Evolutionary conservation across 2,888 invertebrate genomes (phyloP), one percentile per base, ranked within the genome.

Genomic region (Plusia festucae): DNA sequence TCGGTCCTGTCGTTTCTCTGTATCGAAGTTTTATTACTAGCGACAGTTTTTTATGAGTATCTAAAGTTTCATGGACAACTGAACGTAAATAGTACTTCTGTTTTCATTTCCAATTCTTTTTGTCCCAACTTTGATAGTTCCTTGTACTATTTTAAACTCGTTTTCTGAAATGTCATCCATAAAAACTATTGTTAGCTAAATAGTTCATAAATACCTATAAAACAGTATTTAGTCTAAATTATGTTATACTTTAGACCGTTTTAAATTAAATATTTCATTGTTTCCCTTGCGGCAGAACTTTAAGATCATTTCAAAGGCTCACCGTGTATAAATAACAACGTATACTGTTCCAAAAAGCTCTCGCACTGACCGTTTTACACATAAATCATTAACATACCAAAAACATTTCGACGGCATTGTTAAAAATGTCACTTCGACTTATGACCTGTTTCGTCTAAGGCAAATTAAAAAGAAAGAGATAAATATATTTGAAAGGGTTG

Each of bases 371-470:
- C 87, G 85, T 90, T 91, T 92, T 78, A 91, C 89, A 91, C 94
- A 94, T 95, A 95, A 94, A 94, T 95, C 95, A 95, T 94, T 93
- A 91, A 87, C 91, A 94, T 93, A 94, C 92, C 92, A n/a, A 94
- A 94, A 95, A 95, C 94, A 94, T 94, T 94, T 93, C 92, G 90
- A 90, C 87, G 85, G 89, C 85, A 91, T 94, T 95, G 94, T 95
- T 94, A 90, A 93, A 93, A 94, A 93, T 94, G 94, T 95, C 95
- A 93, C 92, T 91, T 86, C 91, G 87, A 93, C 93, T 95, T 94
- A 93, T 91, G 93, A 93, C 93, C 92, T 94, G 91, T 89, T 94
- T 88, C 93, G 90, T 90, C 91, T 92, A 90, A 93, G 85, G 86
- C 85, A 91, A 92, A 93, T 92, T 92, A 90, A 92, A 90, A 88